Conservation (phyloP, 2,113 vertebrate genomes). For the Atherinomorus stipes region DNA sequence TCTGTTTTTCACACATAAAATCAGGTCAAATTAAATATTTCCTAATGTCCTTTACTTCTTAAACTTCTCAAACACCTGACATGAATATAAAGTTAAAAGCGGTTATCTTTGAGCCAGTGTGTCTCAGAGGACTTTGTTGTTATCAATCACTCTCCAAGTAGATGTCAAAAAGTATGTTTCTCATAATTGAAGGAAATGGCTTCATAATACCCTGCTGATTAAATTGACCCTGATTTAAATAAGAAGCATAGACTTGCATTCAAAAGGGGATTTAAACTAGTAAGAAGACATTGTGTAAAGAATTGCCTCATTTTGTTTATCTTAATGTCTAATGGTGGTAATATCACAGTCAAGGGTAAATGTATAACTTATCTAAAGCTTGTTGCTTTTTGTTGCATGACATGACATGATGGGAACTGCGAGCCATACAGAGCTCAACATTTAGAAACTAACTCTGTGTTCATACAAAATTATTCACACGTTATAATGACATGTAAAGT, state of each 20-base stretch:
- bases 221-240: background rate
- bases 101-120: background rate
- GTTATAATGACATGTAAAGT: too few species aligned
- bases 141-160: constrained; percentile 24
- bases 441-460: too few species aligned
- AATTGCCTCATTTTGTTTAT: too few species aligned
- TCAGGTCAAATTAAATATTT: background rate
- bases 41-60: background rate
- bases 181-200: background rate
- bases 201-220: constrained; percentile 13
- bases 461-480: too few species aligned
- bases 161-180: constrained; percentile 25
- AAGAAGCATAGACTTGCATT: background rate
- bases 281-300: too few species aligned
- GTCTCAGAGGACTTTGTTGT: background rate
- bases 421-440: too few species aligned
- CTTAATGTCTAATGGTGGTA: too few species aligned
- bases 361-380: too few species aligned
- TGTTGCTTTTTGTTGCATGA: too few species aligned
- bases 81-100: background rate
- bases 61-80: constrained; percentile 2
- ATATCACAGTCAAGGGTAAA: too few species aligned
- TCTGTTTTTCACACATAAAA: background rate
- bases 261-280: background rate
- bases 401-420: too few species aligned